These are phyloP conservation scores for Ptychadena robeensis DNA, from an alignment of 2,797 vertebrate genomes.

Conservation along the genomic window DNA sequence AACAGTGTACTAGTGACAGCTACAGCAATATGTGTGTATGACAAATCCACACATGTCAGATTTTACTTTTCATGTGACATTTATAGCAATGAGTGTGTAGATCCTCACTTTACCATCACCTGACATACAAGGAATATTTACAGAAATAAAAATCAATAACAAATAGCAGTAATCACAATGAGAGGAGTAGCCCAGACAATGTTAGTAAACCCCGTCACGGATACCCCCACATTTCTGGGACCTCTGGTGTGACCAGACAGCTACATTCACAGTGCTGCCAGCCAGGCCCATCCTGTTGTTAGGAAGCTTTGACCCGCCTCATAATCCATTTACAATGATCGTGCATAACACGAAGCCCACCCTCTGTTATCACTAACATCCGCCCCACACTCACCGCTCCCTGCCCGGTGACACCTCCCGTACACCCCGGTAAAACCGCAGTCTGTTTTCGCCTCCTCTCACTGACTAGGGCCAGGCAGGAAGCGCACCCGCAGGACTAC, in stretches of 20 bases:
- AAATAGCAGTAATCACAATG: not conserved
- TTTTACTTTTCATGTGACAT: no score
- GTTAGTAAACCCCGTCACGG: not conserved
- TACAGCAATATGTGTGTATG: no score
- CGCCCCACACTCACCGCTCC: constrained; percentile 1
- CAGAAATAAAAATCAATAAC: no score
- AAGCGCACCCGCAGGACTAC: constrained; percentile 33
- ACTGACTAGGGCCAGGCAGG: constrained; percentile 10
- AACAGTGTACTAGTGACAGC: no score
- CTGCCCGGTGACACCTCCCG: not conserved
- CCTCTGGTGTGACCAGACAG: not conserved
- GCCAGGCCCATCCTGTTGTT: not conserved
- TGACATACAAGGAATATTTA: no score
- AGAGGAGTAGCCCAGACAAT: not conserved
- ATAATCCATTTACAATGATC: not conserved
- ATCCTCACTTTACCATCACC: no score
- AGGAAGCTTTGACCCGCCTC: not conserved
- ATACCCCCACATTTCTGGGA: no score
- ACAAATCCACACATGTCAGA: no score
- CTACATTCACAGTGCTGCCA: not conserved
- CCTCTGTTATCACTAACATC: not conserved
- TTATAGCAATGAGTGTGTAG: no score
- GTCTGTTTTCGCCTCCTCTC: constrained; percentile 5
- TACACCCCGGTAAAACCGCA: not conserved
- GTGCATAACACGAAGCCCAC: not conserved